A percentile compares a stretch with the other conserved stretches of the same genome.
Conservation (phyloP, 2,888 invertebrate species). For the Hemaris fuciformis region DNA sequence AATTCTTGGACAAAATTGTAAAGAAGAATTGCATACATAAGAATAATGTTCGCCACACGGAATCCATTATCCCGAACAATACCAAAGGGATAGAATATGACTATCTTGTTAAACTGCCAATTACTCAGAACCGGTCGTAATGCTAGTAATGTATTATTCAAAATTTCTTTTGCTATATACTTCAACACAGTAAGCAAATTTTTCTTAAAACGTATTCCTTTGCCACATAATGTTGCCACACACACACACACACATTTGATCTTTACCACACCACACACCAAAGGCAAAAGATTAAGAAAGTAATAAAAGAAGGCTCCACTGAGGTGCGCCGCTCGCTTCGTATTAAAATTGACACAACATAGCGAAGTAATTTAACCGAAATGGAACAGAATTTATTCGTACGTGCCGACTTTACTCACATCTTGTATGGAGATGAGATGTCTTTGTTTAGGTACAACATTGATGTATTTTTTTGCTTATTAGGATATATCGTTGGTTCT, state of each 20-base stretch:
- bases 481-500: too few species aligned
- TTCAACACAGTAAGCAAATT: too few species aligned
- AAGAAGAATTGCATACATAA: too few species aligned
- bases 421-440: conserved; percentile 6
- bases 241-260: neutral
- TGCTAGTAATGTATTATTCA: too few species aligned
- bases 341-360: conserved; percentile 8
- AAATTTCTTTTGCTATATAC: too few species aligned
- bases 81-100: too few species aligned
- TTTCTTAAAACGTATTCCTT: too few species aligned
- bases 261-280: neutral
- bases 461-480: neutral
- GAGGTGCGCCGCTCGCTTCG: neutral
- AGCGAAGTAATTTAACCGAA: conserved; percentile 3
- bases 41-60: too few species aligned
- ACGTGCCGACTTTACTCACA: neutral
- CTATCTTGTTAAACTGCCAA: too few species aligned
- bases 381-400: conserved; percentile 1
- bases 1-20: too few species aligned
- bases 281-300: conserved; percentile 5
- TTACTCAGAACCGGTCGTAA: too few species aligned
- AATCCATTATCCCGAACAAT: too few species aligned
- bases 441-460: neutral
- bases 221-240: neutral
- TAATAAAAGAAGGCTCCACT: neutral